These are phyloP conservation scores for Chaetorhynchus papuensis DNA, from an alignment of 2,113 vertebrate genomes.

Conservation along the genomic window DNA sequence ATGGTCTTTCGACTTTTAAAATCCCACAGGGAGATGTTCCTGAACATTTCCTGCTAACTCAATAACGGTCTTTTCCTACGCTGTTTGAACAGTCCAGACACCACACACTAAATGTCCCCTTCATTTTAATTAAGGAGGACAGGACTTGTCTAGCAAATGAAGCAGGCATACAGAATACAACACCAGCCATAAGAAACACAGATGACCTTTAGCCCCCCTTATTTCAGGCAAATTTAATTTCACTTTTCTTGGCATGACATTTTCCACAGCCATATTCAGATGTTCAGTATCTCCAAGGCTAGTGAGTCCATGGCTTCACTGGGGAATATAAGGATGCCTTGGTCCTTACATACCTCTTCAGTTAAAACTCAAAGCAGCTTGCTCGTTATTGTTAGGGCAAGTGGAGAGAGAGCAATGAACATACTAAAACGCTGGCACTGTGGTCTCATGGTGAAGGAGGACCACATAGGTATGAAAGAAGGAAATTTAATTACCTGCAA, in stretches of 20 bases:
- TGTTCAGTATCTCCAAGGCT: neutral
- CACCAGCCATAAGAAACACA: neutral
- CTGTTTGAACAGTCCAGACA: neutral
- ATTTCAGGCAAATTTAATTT: neutral
- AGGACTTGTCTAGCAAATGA: neutral
- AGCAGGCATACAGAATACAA: neutral
- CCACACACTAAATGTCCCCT: neutral
- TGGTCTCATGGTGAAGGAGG: neutral
- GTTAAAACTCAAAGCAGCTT: neutral
- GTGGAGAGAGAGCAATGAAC: neutral
- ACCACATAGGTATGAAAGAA: neutral
- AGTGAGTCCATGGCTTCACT: neutral
- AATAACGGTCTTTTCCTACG: neutral
- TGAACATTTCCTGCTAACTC: neutral
- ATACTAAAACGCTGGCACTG: neutral
- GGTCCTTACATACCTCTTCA: neutral
- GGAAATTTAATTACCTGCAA: neutral
- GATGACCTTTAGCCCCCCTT: neutral
- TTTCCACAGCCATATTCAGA: neutral
- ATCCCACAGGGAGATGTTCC: neutral
- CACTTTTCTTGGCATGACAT: neutral
- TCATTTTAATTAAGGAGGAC: neutral
- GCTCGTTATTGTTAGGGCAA: neutral
- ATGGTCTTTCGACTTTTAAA: neutral
- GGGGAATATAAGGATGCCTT: neutral